Evolutionary conservation across 2,888 invertebrate species (phyloP), one percentile per base, ranked within the genome.

Genomic region (Conops quadrifasciatus): DNA sequence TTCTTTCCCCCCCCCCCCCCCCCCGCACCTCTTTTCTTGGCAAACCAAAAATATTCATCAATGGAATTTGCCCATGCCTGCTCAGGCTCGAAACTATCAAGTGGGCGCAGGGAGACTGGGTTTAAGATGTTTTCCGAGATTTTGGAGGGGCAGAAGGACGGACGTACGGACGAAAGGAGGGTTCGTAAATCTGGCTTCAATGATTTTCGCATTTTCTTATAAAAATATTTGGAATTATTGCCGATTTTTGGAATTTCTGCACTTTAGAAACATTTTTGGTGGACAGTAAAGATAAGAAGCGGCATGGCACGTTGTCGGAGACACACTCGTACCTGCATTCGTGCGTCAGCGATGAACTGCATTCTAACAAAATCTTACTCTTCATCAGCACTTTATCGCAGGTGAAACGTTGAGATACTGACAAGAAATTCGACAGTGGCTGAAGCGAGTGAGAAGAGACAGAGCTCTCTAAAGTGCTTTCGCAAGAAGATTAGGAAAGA

Each of bases 281-380:
- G 15, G 56, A 26, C 21, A 1, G 21, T 15, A 21, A 53, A 21
- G n/a, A 53, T 9, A 53, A 53, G 21, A 53, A 49, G 49, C 15
- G n/a, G 49, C 15, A 49, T 15, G 2, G n/a, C 43, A 43, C 43
- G 43, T 49, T 49, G 49, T 16, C 49, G 49, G 49, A 4, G 49
- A 49, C n/a, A n/a, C 15, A 15, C 3, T 3, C n/a, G n/a, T n/a
- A n/a, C n/a, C n/a, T n/a, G n/a, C n/a, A n/a, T n/a, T n/a, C n/a
- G n/a, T n/a, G n/a, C n/a, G n/a, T n/a, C n/a, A 30, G 67, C 49
- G 67, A 67, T 49, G 67, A 67, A 47, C 59, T 45, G 24, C 47
- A 30, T 67, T 47, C 62, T 68, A 62, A 68, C 60, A 68, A 49
- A 68, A 51, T 68, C 36, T 60, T 67, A n/a, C 30, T 66, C 30